Conservation (phyloP, 2,113 vertebrate species). For the Hippocampus guttulatus region DNA sequence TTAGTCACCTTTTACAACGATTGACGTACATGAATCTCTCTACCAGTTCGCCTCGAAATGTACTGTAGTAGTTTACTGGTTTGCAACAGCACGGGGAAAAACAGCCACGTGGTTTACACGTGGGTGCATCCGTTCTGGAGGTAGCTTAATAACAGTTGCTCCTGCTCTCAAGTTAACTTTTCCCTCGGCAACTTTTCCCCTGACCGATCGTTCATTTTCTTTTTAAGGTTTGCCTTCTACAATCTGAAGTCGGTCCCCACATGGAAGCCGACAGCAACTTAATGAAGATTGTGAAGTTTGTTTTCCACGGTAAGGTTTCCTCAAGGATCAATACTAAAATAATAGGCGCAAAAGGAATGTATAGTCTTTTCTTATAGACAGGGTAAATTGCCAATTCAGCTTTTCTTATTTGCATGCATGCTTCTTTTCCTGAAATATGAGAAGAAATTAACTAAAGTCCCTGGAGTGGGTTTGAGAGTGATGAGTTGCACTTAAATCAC, state of each 20-base stretch:
- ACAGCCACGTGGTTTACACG: background rate
- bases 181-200: too few species aligned
- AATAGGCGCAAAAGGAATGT: background rate
- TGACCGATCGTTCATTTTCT: too few species aligned
- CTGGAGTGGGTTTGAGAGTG: slow-evolving; percentile 49
- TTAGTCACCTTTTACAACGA: background rate
- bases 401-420: background rate
- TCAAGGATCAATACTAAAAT: background rate
- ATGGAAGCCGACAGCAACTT: background rate
- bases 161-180: too few species aligned
- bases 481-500: slow-evolving; percentile 66
- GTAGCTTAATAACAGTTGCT: background rate
- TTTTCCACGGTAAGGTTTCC: background rate
- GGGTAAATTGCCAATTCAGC: background rate
- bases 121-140: background rate
- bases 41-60: too few species aligned
- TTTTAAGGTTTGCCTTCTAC: background rate
- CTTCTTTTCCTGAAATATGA: background rate
- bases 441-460: background rate
- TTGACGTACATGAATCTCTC: background rate
- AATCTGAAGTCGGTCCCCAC: background rate
- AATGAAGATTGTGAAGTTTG: background rate
- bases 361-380: background rate
- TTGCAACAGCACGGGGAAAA: background rate
- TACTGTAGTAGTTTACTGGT: background rate